Conservation (phyloP, 2,888 invertebrate genomes). For the Ophion obscuratus region DNA sequence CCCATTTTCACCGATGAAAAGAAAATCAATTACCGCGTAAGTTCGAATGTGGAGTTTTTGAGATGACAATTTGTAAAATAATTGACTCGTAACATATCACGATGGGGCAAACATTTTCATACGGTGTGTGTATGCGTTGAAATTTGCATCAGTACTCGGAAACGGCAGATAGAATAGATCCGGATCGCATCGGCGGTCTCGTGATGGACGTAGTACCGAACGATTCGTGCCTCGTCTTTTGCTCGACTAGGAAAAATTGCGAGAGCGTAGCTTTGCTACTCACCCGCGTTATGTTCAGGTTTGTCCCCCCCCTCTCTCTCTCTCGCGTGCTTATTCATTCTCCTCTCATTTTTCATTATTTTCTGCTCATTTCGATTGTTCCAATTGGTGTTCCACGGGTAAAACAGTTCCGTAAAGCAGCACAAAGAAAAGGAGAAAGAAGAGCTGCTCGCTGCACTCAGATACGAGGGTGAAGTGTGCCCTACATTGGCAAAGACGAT, state of each 20-base stretch:
- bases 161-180: conserved; percentile 88
- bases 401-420: conserved; percentile 85
- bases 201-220: conserved; percentile 92
- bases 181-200: conserved; percentile 92
- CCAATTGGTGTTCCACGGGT: conserved; percentile 14
- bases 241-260: conserved; percentile 96
- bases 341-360: not conserved
- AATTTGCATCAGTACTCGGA: conserved; percentile 86
- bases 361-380: conserved; percentile 24
- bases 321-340: not conserved
- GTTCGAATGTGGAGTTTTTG: conserved; percentile 55
- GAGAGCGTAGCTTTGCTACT: conserved; percentile 94
- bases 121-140: not conserved
- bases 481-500: conserved; percentile 88
- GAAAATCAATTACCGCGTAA: conserved; percentile 85
- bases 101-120: not conserved
- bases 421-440: conserved; percentile 87
- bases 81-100: not conserved
- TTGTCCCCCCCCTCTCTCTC: conserved; percentile 44
- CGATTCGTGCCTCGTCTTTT: conserved; percentile 95
- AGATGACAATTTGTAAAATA: not conserved
- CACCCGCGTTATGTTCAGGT: conserved; percentile 87
- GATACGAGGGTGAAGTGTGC: conserved; percentile 89
- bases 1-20: conserved; percentile 85
- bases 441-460: conserved; percentile 87